A percentile compares a stretch with the other conserved stretches of the same genome.
phyloP scores from a whole-genome alignment of 2,113 vertebrate species.

The Onychorhynchus coronatus region DNA sequence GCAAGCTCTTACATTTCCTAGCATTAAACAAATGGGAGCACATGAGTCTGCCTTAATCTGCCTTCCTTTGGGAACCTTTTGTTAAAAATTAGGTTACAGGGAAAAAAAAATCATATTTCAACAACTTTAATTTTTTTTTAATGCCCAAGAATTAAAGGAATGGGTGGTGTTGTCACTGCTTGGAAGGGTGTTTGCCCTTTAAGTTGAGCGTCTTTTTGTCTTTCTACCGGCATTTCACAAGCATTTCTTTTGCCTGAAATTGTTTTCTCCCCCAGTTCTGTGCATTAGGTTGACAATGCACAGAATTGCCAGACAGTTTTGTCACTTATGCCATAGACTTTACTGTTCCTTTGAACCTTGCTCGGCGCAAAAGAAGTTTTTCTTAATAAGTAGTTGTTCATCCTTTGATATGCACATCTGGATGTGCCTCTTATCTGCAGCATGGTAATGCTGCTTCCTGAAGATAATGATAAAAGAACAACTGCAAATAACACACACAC shows the following conservation, averaged over 20 bases:
- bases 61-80: neutral
- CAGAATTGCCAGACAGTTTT: constrained; percentile 79
- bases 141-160: neutral
- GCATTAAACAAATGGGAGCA: neutral
- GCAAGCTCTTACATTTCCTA: neutral
- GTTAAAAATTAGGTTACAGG: neutral
- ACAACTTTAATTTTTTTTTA: neutral
- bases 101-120: neutral
- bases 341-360: constrained; percentile 77
- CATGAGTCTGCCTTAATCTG: neutral
- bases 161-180: neutral
- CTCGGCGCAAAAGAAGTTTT: constrained; percentile 69
- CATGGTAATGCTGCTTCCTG: constrained; percentile 78
- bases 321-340: constrained; percentile 74
- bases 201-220: neutral
- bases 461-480: constrained; percentile 79
- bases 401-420: constrained; percentile 83
- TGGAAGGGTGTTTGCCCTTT: neutral
- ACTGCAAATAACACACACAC: constrained; percentile 72
- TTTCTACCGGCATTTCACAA: neutral
- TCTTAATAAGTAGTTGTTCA: constrained; percentile 81
- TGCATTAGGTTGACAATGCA: constrained; percentile 71
- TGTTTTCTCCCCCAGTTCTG: constrained; percentile 7
- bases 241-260: neutral
- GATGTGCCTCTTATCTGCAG: constrained; percentile 73